A percentile compares a stretch with the other conserved stretches of the same genome.
These are phyloP conservation scores for Hemicordylus capensis DNA, from an alignment of 2,113 vertebrate species.

Conservation along the genomic window DNA sequence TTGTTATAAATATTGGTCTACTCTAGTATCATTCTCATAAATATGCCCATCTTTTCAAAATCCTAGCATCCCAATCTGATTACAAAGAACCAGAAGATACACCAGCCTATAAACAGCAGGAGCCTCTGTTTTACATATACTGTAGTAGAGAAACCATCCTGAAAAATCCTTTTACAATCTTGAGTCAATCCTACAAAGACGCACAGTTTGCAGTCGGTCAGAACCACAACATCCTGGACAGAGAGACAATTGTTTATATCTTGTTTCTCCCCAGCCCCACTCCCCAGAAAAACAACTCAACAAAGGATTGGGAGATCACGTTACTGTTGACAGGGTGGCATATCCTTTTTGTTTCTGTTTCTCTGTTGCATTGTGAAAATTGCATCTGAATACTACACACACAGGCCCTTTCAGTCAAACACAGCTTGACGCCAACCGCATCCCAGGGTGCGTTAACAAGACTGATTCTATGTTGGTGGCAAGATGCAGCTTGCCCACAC, in stretches of 20 bases:
- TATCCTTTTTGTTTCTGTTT: background rate
- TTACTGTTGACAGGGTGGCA: conserved; percentile 26
- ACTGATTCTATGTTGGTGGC: background rate
- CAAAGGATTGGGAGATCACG: conserved; percentile 10
- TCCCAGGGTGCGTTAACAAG: conserved; percentile 24
- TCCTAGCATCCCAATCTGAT: background rate
- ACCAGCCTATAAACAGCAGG: conserved; percentile 40
- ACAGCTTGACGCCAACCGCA: conserved; percentile 33
- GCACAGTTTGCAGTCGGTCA: background rate
- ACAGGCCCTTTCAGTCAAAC: background rate
- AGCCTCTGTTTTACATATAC: conserved; percentile 45
- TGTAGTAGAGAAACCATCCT: background rate
- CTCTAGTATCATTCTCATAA: background rate
- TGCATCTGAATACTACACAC: conserved; percentile 17
- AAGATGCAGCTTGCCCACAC: conserved; percentile 38
- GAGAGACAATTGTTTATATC: background rate
- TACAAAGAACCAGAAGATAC: background rate
- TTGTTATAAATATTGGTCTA: background rate
- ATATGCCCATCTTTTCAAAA: background rate
- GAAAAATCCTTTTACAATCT: background rate
- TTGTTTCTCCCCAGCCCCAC: background rate
- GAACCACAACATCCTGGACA: background rate
- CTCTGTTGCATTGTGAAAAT: conserved; percentile 19
- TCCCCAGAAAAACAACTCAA: background rate
- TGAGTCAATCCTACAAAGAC: background rate